phyloP scores from a whole-genome alignment of 2,888 invertebrate genomes.

The Flexamia atlantica region DNA sequence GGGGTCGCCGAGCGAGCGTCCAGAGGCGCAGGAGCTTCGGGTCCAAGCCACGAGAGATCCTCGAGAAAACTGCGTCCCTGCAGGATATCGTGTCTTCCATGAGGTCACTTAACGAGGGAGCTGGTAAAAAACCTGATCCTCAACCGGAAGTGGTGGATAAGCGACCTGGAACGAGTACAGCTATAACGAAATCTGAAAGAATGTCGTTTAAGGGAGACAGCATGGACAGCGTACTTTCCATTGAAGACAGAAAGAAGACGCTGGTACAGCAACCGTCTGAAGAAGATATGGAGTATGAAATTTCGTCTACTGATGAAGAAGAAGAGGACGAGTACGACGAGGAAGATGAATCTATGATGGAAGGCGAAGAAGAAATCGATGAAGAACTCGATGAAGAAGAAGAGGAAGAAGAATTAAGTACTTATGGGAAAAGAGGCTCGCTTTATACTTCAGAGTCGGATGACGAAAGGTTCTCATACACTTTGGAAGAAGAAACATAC shows the following conservation, averaged over 20 bases:
- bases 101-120: not conserved
- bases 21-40: slow-evolving; percentile 71
- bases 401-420: slow-evolving; percentile 68
- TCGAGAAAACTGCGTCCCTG: slow-evolving; percentile 42
- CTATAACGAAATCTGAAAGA: slow-evolving; percentile 1
- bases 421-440: slow-evolving; percentile 60
- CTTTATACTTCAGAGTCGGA: slow-evolving; percentile 62
- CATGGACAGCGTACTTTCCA: slow-evolving; percentile 43
- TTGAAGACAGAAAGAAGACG: slow-evolving; percentile 14
- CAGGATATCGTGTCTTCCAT: slow-evolving; percentile 31
- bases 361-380: slow-evolving; percentile 70
- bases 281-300: slow-evolving; percentile 72
- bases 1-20: slow-evolving; percentile 69
- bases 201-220: slow-evolving; percentile 47
- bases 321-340: slow-evolving; percentile 69
- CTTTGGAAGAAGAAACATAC: slow-evolving; percentile 81
- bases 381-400: slow-evolving; percentile 73
- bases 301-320: slow-evolving; percentile 72
- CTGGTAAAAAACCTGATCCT: slow-evolving; percentile 42
- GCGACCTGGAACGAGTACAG: not conserved
- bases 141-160: not conserved
- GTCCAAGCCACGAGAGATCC: slow-evolving; percentile 44
- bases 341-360: slow-evolving; percentile 71
- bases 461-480: slow-evolving; percentile 63
- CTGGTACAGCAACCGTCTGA: slow-evolving; percentile 57